Evolutionary conservation across 2,113 vertebrate species (phyloP), one percentile per base, ranked within the genome.

Genomic region (Tor tambroides): DNA sequence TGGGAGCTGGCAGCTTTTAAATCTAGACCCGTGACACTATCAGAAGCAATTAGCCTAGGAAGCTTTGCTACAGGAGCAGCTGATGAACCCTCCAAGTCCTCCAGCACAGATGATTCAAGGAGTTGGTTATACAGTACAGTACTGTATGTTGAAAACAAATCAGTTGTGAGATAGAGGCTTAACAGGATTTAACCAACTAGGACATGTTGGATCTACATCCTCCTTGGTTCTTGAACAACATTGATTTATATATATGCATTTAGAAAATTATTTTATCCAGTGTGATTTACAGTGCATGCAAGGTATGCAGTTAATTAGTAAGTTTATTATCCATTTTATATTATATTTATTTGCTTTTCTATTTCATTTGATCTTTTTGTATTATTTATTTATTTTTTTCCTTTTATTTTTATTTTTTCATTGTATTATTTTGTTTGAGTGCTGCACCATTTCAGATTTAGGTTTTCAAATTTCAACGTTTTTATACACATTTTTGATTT

Each of bases 1-100:
- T 76, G 77, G 46, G 78, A 87, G 54, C 80, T 78, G 78, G 65
- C 43, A 84, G 89, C 76, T 86, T 90, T 90, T 86, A 86, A 85
- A 83, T 41, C 69, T 61, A 80, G 83, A 41, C 76, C 87, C 49
- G 80, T 88, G 80, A 86, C 79, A 89, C 46, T 81, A 83, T 84
- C 87, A 84, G 87, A 71, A 84, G 85, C 84, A 84, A 76, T 88
- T 88, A 86, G 86, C 38, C 59, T 46, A 85, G 80, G 35, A 17
- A 46, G 69, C 76, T 41, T 75, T 71, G 76, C n/a, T 61, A 82
- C 28, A 74, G 65, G 51, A 86, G 81, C 86, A 77, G 61, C 72
- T 83, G 88, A 87, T 87, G 67, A 67, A 46, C 28, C 59, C 26
- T n/a, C n/a, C 3, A 49, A 72, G 83, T 46, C 59, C 49, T 85